These are phyloP conservation scores for Nasua narica DNA, from an alignment of 2,797 vertebrate genomes.

Conservation along the genomic window DNA sequence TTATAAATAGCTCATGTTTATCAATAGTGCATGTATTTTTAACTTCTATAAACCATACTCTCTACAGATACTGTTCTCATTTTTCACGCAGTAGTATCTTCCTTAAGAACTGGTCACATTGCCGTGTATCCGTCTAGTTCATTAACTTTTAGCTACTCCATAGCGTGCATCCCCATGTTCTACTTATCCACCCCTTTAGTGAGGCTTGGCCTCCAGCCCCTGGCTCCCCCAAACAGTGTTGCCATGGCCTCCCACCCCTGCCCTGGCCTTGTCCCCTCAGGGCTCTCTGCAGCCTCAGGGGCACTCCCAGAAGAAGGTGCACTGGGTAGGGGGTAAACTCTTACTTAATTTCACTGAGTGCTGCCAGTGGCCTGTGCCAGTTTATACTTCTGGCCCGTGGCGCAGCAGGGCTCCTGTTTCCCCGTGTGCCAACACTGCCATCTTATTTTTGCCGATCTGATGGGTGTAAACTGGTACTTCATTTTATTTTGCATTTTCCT, in stretches of 20 bases:
- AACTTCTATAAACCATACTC: not conserved
- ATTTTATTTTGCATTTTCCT: not conserved
- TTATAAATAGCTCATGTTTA: not conserved
- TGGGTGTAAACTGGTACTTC: not conserved
- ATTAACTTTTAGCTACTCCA: not conserved
- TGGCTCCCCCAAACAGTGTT: not conserved
- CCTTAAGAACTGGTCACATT: no score
- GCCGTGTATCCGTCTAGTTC: not conserved
- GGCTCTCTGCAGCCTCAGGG: not conserved
- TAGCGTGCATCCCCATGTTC: accelerated
- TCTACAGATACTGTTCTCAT: not conserved
- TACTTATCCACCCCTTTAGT: not conserved
- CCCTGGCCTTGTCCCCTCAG: not conserved
- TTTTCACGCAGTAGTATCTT: not conserved
- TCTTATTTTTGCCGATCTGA: not conserved
- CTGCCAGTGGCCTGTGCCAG: not conserved
- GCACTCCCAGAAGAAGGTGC: not conserved
- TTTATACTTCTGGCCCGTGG: accelerated
- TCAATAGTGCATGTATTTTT: not conserved
- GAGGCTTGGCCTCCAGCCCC: not conserved
- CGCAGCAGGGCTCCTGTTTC: not conserved
- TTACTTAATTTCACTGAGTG: not conserved
- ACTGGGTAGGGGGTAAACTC: not conserved
- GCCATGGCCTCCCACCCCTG: not conserved
- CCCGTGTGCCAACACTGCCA: accelerated